Evolutionary conservation across 2,888 invertebrate genomes (phyloP).

Genomic region (Pyrochroa serraticornis): DNA sequence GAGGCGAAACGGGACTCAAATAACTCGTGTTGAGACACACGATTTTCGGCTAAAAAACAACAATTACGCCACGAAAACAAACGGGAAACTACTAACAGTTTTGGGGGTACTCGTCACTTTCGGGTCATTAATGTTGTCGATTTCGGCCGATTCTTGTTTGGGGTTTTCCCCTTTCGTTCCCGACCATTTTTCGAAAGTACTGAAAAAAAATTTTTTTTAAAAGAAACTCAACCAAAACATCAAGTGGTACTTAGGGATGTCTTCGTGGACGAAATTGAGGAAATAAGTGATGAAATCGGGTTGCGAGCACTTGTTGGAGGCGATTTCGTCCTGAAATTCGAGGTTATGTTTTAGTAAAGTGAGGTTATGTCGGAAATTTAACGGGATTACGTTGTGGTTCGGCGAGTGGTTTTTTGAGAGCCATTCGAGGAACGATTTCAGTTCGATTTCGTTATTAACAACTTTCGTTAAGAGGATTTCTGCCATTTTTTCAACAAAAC

Average conservation of each 20-base stretch:
- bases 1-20: conserved; percentile 48
- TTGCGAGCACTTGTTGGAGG: conserved; percentile 38
- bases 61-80: too few species aligned
- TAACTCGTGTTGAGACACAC: conserved; percentile 27
- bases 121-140: background rate
- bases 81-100: conserved; percentile 24
- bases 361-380: conserved; percentile 32
- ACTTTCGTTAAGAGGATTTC: conserved; percentile 61
- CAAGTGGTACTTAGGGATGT: conserved; percentile 48
- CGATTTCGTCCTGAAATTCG: conserved; percentile 24
- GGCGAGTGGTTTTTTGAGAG: conserved; percentile 52
- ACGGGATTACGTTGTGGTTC: conserved; percentile 53
- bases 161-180: conserved; percentile 1
- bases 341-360: conserved; percentile 31
- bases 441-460: conserved; percentile 58
- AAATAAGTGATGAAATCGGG: conserved; percentile 53
- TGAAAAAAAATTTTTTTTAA: conserved; percentile 18
- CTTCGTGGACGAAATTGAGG: conserved; percentile 53
- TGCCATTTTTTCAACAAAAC: conserved; percentile 54
- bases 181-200: background rate
- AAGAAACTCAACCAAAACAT: too few species aligned
- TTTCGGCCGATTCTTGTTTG: background rate
- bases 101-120: conserved; percentile 38
- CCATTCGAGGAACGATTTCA: conserved; percentile 59
- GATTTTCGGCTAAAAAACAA: conserved; percentile 10